Evolutionary conservation across 2,888 invertebrate genomes (phyloP), one percentile per base, ranked within the genome.

Genomic region (Gortyna flavago): DNA sequence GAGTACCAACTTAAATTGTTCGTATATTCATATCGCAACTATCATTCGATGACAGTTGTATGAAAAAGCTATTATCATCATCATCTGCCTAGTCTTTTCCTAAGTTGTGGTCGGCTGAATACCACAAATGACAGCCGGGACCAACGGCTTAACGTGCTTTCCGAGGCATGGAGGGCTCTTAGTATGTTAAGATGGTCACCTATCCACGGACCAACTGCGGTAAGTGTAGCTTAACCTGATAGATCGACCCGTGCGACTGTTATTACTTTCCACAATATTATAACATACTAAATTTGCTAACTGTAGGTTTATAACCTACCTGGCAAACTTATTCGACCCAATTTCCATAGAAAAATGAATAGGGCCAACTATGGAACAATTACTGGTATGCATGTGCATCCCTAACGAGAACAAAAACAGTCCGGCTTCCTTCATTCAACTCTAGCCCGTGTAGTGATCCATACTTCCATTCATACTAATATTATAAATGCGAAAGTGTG

Each of bases 351-450:
- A 11, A 29, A 13, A 18, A 29, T 8, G 3, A 48, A 61, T 41
- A 25, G 2, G 13, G 7, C 16, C 18, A 38, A 62, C 73, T 51
- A 35, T 38, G 35, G 0, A 62, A 69, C 6, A 59, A 29, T 2
- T 66, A 48, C 29, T 59, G 5, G 13, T 48, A 66, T 13, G 54
- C 44, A 44, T 54, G 18, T n/a, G n/a, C n/a, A n/a, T n/a, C 4
- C 21, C 3, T 76, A 75, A 61, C 61, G 29, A 61, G 25, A 72
- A 78, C 62, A 80, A 76, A 76, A 82, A 59, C 29, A 41, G 64
- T 18, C 66, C 38, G 62, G 65, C n/a, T 78, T 72, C 32, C 65
- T 64, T 69, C 18, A 35, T 32, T n/a, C 13, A 71, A 71, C 16
- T 35, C 18, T 48, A 29, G 41, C 18, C 1, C 1, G 35, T 70